phyloP scores from a whole-genome alignment of 2,113 vertebrate species.

The Pteropus alecto region DNA sequence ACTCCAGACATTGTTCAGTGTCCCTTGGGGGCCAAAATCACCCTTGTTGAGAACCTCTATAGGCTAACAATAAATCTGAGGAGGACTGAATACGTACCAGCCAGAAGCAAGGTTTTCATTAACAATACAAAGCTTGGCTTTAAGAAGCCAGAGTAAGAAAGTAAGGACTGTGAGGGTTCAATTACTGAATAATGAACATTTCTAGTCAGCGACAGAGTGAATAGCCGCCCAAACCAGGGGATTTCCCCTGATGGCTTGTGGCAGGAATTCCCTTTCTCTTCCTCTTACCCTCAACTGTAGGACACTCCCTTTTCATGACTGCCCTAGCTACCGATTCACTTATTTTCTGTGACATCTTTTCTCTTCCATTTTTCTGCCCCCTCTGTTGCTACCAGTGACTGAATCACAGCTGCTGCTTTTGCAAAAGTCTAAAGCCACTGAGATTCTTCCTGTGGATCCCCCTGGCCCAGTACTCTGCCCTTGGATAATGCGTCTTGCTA shows the following conservation, averaged over 20 bases:
- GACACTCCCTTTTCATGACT: background rate
- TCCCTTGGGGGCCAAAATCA: background rate
- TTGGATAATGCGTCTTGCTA: background rate
- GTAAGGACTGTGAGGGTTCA: background rate
- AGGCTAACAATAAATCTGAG: background rate
- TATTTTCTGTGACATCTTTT: background rate
- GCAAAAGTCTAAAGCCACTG: background rate
- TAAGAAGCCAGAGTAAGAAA: background rate
- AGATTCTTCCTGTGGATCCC: background rate
- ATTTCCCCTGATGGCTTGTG: constrained; percentile 24
- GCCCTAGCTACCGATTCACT: background rate
- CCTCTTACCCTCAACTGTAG: background rate
- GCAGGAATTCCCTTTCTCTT: constrained; percentile 49
- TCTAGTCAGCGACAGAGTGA: background rate
- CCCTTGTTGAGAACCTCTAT: background rate
- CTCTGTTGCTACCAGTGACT: background rate
- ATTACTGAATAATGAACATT: background rate
- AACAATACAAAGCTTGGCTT: background rate
- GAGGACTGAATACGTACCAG: background rate
- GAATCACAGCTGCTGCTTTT: background rate
- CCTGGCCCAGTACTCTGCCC: too few species aligned
- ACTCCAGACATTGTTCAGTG: background rate
- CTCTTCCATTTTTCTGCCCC: background rate
- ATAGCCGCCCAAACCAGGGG: background rate
- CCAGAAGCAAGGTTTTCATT: background rate